phyloP scores from a whole-genome alignment of 2,888 invertebrate species.

The Lithophane ornitopus region DNA sequence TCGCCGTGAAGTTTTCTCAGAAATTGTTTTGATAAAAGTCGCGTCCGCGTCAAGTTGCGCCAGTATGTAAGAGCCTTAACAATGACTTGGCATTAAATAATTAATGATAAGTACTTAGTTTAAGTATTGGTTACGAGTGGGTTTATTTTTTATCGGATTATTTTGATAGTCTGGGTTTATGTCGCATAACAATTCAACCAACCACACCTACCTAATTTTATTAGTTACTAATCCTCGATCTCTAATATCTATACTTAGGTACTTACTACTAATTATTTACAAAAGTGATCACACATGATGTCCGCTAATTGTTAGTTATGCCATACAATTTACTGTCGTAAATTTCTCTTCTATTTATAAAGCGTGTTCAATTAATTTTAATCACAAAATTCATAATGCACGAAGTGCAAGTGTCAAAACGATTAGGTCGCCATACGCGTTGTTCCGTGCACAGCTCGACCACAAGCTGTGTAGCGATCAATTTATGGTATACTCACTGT shows the following conservation, averaged over 20 bases:
- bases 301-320: slow-evolving; percentile 1
- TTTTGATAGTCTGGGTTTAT: not conserved
- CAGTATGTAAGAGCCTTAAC: too few relatives aligned
- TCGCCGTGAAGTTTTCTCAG: too few relatives aligned
- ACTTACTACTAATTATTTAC: not conserved
- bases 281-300: not conserved
- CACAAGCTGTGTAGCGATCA: slow-evolving; percentile 40
- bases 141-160: not conserved
- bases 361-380: slow-evolving; percentile 15
- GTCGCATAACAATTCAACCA: too few relatives aligned
- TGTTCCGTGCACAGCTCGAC: slow-evolving; percentile 29
- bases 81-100: slow-evolving; percentile 15
- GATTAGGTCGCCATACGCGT: slow-evolving; percentile 44
- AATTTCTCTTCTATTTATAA: not conserved
- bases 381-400: slow-evolving; percentile 16
- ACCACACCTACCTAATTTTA: too few relatives aligned
- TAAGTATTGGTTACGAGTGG: slow-evolving; percentile 5
- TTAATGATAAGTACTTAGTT: not conserved
- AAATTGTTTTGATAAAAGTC: too few relatives aligned
- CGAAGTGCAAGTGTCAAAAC: slow-evolving; percentile 54
- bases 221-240: not conserved
- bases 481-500: slow-evolving; percentile 38
- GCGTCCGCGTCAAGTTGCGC: too few relatives aligned
- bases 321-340: slow-evolving; percentile 16
- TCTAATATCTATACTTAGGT: too few relatives aligned